Percentiles rank a stretch among this genome's conserved stretches.
Conservation (phyloP, 1,140 invertebrate genomes). For the Antheraea mylitta region DNA sequence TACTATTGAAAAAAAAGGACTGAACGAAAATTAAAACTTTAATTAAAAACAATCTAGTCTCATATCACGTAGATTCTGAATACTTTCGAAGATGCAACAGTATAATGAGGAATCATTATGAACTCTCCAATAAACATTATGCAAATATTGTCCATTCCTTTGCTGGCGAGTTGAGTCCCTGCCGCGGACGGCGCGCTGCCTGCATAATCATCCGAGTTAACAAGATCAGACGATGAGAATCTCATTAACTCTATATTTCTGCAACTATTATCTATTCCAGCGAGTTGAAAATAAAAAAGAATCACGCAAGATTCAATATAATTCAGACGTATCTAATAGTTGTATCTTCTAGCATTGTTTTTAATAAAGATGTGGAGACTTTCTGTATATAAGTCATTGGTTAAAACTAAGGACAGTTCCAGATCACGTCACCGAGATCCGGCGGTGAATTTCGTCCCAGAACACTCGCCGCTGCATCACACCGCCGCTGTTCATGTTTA, state of each 20-base stretch:
- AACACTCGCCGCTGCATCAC: no score
- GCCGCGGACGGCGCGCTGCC: no score
- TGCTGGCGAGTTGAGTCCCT: no score
- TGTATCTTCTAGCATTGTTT: no score
- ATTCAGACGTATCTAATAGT: no score
- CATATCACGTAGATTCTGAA: background rate
- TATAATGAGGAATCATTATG: constrained; percentile 22
- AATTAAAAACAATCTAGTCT: background rate
- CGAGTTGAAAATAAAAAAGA: background rate
- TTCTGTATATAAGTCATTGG: no score
- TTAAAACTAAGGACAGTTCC: no score
- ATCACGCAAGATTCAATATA: no score
- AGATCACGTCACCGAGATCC: no score
- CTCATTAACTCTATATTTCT: background rate
- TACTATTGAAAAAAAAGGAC: background rate
- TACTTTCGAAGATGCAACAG: background rate
- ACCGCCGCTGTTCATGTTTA: no score
- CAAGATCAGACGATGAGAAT: background rate
- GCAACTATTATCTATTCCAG: background rate
- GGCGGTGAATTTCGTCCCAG: no score
- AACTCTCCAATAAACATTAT: constrained; percentile 26
- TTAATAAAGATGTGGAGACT: no score
- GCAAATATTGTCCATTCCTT: constrained; percentile 12
- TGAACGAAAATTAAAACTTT: background rate
- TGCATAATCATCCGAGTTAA: background rate